Evolutionary conservation across 2,888 invertebrate species (phyloP).

Genomic region (Iphiclides podalirius): DNA sequence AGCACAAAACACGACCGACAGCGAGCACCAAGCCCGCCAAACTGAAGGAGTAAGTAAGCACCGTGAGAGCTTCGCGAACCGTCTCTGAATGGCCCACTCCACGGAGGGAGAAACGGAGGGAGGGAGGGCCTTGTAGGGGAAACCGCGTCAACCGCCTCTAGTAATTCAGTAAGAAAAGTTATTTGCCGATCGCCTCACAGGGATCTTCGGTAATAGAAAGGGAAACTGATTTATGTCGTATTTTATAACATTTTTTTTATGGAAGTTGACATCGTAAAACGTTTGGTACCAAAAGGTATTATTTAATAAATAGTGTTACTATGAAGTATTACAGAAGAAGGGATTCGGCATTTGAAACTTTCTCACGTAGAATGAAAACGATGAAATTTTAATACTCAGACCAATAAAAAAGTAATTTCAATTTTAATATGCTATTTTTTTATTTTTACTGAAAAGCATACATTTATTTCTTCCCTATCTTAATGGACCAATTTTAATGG

Average conservation of each 20-base stretch:
- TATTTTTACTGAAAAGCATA: too few species aligned
- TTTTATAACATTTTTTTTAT: slow-evolving; percentile 11
- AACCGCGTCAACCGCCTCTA: slow-evolving; percentile 68
- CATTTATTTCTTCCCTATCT: too few species aligned
- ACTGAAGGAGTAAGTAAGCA: slow-evolving; percentile 61
- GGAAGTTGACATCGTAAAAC: neutral
- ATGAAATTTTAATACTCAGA: neutral
- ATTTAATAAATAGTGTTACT: neutral
- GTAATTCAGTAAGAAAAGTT: slow-evolving; percentile 79
- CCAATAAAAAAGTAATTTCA: too few species aligned
- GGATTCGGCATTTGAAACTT: too few species aligned
- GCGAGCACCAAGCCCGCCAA: slow-evolving; percentile 70
- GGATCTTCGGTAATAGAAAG: slow-evolving; percentile 56
- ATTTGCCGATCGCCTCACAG: slow-evolving; percentile 65
- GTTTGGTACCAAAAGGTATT: neutral
- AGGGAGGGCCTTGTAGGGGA: slow-evolving; percentile 75
- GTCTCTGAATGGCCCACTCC: slow-evolving; percentile 74
- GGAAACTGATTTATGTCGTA: slow-evolving; percentile 43
- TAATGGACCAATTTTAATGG: too few species aligned
- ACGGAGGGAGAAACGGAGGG: slow-evolving; percentile 72
- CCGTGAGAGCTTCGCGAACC: slow-evolving; percentile 74
- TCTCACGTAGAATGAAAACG: too few species aligned
- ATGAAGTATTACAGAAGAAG: too few species aligned
- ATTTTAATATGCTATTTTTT: too few species aligned
- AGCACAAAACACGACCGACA: slow-evolving; percentile 54